Evolutionary conservation across 2,888 invertebrate genomes (phyloP), one percentile per base, ranked within the genome.

Genomic region (Melipona beecheii): DNA sequence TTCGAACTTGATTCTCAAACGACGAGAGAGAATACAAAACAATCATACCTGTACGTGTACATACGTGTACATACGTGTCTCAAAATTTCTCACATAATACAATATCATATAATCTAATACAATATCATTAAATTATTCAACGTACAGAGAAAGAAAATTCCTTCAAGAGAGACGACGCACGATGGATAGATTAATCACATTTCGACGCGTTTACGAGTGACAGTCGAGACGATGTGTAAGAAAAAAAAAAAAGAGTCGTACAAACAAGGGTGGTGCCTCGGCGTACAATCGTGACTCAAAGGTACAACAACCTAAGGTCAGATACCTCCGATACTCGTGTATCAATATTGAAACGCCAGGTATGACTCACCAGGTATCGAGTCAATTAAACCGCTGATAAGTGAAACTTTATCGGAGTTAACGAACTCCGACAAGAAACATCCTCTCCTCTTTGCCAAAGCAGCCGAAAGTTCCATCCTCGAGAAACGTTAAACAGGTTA

Each of bases 361-460:
- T 27, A 54, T 54, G 54, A 74, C 52, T 65, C 74, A 65, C 24
- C 19, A 9, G 15, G 21, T 66, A 66, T 21, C 15, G 36, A 15
- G 65, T 66, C 52, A 54, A 75, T 75, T 65, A 56, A 65, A n/a
- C 31, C 15, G 9, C 31, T 36, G 74, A 74, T 64, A 74, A 64
- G 36, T 19, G 52, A 31, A n/a, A 52, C 36, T 31, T 73, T 43
- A 54, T 74, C 74, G 24, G 52, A 54, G 64, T 64, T 74, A 74
- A 74, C 36, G 74, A 74, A 74, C 74, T 52, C 64, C 27, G 27
- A 64, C 74, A 24, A 43, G 74, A 21, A 54, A 75, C 54, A 64
- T 19, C 11, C n/a, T 27, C 54, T 64, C 19, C 36, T 3, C 19
- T 36, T 43, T 43, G 1, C 43, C 43, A 11, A 43, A 9, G 43